phyloP scores from a whole-genome alignment of 2,797 vertebrate genomes.

The Tenualosa thibaudeaui region DNA sequence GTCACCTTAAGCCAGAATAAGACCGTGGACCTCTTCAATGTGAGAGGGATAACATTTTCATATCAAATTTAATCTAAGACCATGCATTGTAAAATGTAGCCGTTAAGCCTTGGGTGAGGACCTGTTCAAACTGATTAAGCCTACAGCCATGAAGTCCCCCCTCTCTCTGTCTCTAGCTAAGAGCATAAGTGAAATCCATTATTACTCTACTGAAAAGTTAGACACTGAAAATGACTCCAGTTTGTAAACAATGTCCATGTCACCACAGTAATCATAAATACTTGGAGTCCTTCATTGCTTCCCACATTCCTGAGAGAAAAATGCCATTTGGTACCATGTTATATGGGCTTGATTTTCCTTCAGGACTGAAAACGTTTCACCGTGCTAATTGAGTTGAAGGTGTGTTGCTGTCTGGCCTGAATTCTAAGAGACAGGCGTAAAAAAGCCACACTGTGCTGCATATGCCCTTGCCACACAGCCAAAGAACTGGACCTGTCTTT shows the following conservation, averaged over 20 bases:
- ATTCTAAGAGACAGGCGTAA: not conserved
- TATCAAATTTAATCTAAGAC: conserved; percentile 44
- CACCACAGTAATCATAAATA: not conserved
- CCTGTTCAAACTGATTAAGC: conserved; percentile 29
- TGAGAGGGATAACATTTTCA: conserved; percentile 45
- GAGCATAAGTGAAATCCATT: conserved; percentile 33
- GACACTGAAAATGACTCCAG: conserved; percentile 26
- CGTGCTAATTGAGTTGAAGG: not conserved
- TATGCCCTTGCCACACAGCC: not conserved
- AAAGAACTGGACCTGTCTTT: not conserved
- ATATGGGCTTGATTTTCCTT: not conserved
- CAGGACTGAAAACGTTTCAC: conserved; percentile 7
- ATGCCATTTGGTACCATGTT: not conserved
- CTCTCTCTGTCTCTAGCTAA: conserved; percentile 6
- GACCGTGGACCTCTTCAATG: conserved; percentile 35
- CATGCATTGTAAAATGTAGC: conserved; percentile 29
- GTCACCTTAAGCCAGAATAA: conserved; percentile 37
- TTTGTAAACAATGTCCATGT: conserved; percentile 32
- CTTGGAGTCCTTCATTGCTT: not conserved
- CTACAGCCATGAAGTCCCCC: conserved; percentile 3
- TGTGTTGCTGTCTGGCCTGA: not conserved
- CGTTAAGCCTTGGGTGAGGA: conserved; percentile 32
- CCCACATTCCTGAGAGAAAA: not conserved
- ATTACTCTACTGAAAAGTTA: conserved; percentile 28
- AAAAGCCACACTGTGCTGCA: not conserved